These are phyloP conservation scores for Drosophila melanica DNA, from an alignment of 1,140 invertebrate genomes.

Conservation along the genomic window DNA sequence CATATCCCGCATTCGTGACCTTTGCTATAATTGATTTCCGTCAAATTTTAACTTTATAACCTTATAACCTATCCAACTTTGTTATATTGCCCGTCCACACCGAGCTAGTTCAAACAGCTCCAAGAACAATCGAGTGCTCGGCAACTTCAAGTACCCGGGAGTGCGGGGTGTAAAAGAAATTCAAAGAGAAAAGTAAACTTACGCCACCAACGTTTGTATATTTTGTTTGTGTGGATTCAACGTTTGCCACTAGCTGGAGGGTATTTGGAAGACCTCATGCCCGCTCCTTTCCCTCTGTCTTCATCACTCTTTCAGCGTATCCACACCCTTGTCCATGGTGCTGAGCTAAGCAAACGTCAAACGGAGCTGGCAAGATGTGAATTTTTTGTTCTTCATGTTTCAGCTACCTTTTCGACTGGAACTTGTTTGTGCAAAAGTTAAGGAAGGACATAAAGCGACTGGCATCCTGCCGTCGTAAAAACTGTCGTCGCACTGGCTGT, in stretches of 20 bases:
- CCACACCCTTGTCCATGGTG: conserved; percentile 1
- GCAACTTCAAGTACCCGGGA: conserved; percentile 6
- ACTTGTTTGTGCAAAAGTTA: conserved; percentile 79
- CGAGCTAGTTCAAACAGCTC: background rate
- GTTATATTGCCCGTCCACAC: too few relatives aligned
- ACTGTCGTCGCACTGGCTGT: conserved; percentile 76
- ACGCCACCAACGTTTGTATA: conserved; percentile 5
- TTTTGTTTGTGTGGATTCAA: conserved; percentile 15
- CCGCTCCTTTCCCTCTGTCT: background rate
- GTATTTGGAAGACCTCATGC: conserved; percentile 48
- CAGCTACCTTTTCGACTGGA: conserved; percentile 76
- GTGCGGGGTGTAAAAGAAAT: conserved; percentile 28
- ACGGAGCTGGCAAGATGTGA: conserved; percentile 31
- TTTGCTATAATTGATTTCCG: background rate
- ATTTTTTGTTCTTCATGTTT: conserved; percentile 30
- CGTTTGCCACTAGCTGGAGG: background rate
- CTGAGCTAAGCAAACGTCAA: conserved; percentile 53
- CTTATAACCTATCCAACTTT: too few relatives aligned
- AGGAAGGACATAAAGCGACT: conserved; percentile 77
- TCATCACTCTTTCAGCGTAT: background rate
- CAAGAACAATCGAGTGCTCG: conserved; percentile 38
- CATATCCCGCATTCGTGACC: too few relatives aligned
- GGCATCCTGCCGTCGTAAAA: conserved; percentile 77
- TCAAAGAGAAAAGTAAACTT: conserved; percentile 51
- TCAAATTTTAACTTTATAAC: too few relatives aligned